These are phyloP conservation scores for Myrmophylax atrothorax DNA, from an alignment of 2,113 vertebrate genomes.

Conservation along the genomic window DNA sequence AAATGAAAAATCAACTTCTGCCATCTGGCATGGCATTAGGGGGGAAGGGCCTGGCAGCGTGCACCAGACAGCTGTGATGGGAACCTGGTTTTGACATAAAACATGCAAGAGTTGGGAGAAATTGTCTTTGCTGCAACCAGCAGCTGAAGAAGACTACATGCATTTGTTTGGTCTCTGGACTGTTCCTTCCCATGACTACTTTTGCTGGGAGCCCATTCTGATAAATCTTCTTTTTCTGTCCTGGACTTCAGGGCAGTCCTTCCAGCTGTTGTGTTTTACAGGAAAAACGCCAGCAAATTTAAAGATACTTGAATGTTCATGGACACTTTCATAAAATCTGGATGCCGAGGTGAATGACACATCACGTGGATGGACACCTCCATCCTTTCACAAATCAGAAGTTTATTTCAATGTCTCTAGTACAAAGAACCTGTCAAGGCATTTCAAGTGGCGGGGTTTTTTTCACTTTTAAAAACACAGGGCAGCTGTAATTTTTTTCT, in stretches of 20 bases:
- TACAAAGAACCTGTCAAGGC: neutral
- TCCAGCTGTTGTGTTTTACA: neutral
- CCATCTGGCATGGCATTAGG: neutral
- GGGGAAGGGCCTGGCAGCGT: neutral
- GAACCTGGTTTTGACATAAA: neutral
- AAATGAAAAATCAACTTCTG: neutral
- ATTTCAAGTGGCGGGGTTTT: neutral
- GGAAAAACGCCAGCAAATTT: neutral
- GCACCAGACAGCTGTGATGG: neutral
- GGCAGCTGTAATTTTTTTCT: neutral
- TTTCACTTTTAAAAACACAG: neutral
- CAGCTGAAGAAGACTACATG: neutral
- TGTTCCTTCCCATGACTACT: neutral
- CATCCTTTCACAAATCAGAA: neutral
- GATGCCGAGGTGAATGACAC: neutral
- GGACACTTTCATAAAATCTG: neutral
- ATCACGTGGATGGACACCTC: neutral
- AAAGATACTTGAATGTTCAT: neutral
- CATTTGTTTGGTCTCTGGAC: neutral
- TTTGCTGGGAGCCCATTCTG: neutral
- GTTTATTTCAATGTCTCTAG: neutral
- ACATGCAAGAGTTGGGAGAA: neutral
- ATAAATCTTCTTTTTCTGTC: neutral
- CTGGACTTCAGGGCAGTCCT: neutral
- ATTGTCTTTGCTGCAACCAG: neutral